phyloP scores from a whole-genome alignment of 2,113 vertebrate genomes.

The Microcebus ravelobensis region DNA sequence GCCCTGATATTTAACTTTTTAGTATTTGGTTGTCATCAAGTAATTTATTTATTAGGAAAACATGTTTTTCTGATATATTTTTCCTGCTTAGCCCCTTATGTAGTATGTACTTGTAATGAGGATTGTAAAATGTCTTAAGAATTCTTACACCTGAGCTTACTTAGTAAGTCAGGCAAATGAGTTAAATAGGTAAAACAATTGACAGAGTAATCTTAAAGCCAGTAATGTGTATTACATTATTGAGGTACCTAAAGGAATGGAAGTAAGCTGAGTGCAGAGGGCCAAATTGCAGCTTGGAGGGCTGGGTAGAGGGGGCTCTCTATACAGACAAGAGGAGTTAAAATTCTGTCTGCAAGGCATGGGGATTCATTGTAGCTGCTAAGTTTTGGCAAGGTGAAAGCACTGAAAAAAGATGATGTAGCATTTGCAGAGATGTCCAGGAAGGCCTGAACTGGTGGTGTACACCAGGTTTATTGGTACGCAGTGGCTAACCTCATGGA shows the following conservation, averaged over 20 bases:
- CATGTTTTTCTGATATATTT: background rate
- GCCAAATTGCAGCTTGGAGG: background rate
- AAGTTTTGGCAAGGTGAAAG: background rate
- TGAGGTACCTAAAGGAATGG: background rate
- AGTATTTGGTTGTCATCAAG: background rate
- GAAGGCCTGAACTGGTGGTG: background rate
- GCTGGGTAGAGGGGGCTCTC: background rate
- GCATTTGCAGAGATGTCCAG: background rate
- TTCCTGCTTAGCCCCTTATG: background rate
- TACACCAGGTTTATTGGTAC: background rate
- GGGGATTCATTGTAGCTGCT: background rate
- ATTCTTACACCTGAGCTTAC: background rate
- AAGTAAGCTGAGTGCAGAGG: background rate
- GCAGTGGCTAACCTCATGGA: background rate
- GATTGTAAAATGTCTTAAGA: background rate
- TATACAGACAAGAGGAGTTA: background rate
- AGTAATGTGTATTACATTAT: background rate
- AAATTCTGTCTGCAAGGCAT: background rate
- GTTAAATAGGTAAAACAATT: background rate
- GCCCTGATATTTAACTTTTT: background rate
- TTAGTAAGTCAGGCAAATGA: background rate
- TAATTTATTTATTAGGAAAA: constrained; percentile 39
- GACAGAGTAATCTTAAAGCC: background rate
- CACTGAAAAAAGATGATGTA: background rate
- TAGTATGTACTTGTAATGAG: background rate